Conservation (phyloP, 2,113 vertebrate species). For the Sinocyclocheilus rhinocerous region DNA sequence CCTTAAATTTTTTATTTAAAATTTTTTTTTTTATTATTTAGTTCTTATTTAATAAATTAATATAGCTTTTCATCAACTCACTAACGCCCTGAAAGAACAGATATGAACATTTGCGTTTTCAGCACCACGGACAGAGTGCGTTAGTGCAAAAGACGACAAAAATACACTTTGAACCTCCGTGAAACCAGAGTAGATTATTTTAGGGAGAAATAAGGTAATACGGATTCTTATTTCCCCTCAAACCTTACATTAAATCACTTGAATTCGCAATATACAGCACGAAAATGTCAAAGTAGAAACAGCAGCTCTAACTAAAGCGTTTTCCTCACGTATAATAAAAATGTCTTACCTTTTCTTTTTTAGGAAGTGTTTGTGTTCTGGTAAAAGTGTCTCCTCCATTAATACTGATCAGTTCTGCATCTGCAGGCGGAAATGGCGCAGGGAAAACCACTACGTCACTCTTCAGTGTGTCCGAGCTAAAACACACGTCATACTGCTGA, state of each 20-base stretch:
- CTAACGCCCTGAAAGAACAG: too few species aligned
- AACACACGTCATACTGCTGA: constrained; percentile 65
- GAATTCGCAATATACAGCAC: background rate
- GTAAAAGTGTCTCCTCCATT: constrained; percentile 59
- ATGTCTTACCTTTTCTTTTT: too few species aligned
- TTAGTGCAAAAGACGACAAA: too few species aligned
- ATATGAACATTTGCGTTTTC: background rate
- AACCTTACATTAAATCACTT: background rate
- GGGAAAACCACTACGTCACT: constrained; percentile 64
- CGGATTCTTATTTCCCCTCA: background rate
- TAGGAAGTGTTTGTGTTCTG: constrained; percentile 59
- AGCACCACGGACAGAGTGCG: too few species aligned
- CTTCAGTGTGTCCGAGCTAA: constrained; percentile 65
- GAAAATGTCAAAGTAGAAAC: too few species aligned
- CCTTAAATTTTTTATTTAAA: too few species aligned
- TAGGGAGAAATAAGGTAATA: background rate
- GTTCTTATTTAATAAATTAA: too few species aligned
- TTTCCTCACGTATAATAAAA: too few species aligned
- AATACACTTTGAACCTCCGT: background rate
- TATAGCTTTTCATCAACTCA: too few species aligned
- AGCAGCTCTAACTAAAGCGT: too few species aligned
- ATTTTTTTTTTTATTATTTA: too few species aligned
- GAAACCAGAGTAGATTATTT: background rate
- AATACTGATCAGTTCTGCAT: constrained; percentile 62
- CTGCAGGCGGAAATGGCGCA: constrained; percentile 36